Base-by-base conservation (phyloP, 2,113 vertebrate species). In the Heteronetta atricapilla region DNA sequence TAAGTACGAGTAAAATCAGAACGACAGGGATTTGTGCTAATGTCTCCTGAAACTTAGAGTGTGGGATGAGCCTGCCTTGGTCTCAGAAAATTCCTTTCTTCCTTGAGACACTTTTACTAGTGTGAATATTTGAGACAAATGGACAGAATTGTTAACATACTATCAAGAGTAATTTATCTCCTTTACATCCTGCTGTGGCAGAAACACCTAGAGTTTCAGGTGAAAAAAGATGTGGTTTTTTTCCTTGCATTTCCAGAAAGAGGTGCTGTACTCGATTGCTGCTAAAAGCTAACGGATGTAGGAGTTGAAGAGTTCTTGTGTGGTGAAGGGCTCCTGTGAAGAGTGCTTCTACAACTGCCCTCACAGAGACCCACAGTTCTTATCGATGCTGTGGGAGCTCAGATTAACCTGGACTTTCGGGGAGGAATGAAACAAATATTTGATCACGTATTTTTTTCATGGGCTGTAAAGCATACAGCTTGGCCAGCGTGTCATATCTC, bases 131-230 rank as follows among this genome's bases (percentile, higher is more conserved):
- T 81, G 85, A 88, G 88, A 78, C 75, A 86, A 93, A 86, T 38
- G 55, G 20, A 80, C 64, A 33, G 42, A 75, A 74, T n/a, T 90
- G 52, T 70, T 91, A 93, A 46, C 52, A 22, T 56, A 72, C 34
- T 53, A 62, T 72, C 33, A 56, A 60, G 53, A 60, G 60, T 90
- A 31, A 72, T 75, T 90, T 75, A 72, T 82, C 52, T 89, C 66
- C 6, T 77, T 23, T 91, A 33, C 42, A 81, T 81, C 62, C 92
- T 90, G 76, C 92, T 83, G 88, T 59, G 90, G 64, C 60, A 78
- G 73, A 88, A 95, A 88, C 52, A 81, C 56, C 18, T 78, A 67
- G 79, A 70, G 81, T 93, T 91, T 88, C 12, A 52, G 48, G 77
- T 7, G 22, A 72, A 82, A 92, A 77, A 59, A 29, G 26, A 60